Evolutionary conservation across 2,888 invertebrate species (phyloP).

Genomic region (Pollenia amentaria): DNA sequence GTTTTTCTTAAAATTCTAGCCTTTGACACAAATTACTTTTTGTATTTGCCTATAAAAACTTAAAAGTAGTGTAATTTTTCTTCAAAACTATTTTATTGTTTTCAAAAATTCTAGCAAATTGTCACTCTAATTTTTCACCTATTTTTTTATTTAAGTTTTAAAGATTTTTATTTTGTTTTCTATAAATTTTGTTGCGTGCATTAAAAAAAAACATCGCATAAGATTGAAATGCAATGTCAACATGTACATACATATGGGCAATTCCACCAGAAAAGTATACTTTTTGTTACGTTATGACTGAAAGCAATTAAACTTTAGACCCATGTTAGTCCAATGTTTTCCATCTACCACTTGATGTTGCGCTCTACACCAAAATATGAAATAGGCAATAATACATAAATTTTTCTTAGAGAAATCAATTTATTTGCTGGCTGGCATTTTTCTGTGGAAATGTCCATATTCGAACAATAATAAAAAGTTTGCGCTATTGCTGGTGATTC

Average conservation of each 20-base stretch:
- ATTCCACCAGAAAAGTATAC: too few relatives aligned
- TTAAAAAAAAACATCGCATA: conserved; percentile 14
- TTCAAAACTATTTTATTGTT: conserved; percentile 2
- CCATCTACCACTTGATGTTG: too few relatives aligned
- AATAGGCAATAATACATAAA: too few relatives aligned
- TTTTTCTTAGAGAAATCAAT: too few relatives aligned
- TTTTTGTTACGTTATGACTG: too few relatives aligned
- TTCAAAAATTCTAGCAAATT: conserved; percentile 68
- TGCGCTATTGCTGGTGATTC: conserved; percentile 61
- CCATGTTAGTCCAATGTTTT: too few relatives aligned
- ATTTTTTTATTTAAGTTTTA: not conserved
- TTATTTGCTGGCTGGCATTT: too few relatives aligned
- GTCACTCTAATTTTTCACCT: conserved; percentile 67
- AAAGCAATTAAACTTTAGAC: too few relatives aligned
- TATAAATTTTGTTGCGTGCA: conserved; percentile 62
- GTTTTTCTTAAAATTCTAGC: not conserved
- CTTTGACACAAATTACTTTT: not conserved
- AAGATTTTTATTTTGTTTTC: conserved; percentile 5
- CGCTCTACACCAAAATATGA: too few relatives aligned
- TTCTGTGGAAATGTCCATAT: not conserved
- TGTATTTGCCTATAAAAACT: conserved; percentile 5
- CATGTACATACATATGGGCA: not conserved
- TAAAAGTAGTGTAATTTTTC: conserved; percentile 21
- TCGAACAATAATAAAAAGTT: conserved; percentile 22
- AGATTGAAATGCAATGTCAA: conserved; percentile 27